A percentile compares a stretch with the other conserved stretches of the same genome.
Evolutionary conservation across 2,797 vertebrate species (phyloP).

Genomic region (Melanitta fusca): DNA sequence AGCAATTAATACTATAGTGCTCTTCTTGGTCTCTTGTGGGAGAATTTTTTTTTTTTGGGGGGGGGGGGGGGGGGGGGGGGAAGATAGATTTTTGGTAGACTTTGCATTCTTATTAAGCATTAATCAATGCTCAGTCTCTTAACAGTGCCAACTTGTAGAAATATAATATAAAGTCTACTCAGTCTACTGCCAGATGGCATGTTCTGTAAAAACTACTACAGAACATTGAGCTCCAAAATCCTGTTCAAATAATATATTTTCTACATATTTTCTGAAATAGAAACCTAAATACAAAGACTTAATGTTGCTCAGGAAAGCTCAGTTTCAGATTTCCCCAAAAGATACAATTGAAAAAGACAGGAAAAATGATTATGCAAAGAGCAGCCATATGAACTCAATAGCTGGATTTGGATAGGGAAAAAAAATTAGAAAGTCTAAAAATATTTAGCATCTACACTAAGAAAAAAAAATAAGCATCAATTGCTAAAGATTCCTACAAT

Average conservation of each 20-base stretch:
- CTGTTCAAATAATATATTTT: neutral
- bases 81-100: neutral
- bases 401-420: neutral
- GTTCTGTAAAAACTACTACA: neutral
- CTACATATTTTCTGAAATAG: neutral
- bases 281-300: neutral
- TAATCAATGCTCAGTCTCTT: neutral
- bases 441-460: neutral
- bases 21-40: neutral
- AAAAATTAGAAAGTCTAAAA: neutral
- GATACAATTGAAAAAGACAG: neutral
- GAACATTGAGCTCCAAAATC: neutral
- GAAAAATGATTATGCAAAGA: neutral
- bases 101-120: neutral
- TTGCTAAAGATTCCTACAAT: neutral
- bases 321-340: neutral
- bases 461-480: neutral
- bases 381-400: neutral
- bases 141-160: neutral
- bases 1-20: neutral
- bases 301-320: neutral
- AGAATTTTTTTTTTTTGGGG: too few relatives aligned
- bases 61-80: too few relatives aligned
- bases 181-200: neutral
- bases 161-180: neutral